Evolutionary conservation across 2,797 vertebrate genomes (phyloP), one percentile per base, ranked within the genome.

Genomic region (Syndactyla subalaris): DNA sequence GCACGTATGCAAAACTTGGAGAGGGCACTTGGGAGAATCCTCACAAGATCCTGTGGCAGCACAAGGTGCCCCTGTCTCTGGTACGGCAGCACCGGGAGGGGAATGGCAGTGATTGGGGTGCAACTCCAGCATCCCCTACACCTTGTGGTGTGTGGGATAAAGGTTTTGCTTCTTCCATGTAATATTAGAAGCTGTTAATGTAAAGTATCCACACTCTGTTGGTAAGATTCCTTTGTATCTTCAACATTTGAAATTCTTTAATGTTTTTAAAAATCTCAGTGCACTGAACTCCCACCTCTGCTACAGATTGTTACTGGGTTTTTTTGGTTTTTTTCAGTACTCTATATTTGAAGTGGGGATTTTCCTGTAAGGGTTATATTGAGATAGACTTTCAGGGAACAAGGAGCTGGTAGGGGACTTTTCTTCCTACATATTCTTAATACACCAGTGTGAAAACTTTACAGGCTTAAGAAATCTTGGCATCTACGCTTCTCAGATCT

Each of bases 41-140:
- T 65, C 41, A n/a, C 22, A 45, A 45, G 41, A 24, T n/a, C 5
- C 3, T 9, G 30, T 45, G 30, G 62, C 32, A 63, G 61, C 29
- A 43, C 19, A 24, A 32, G 30, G 14, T 38, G 23, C 12, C 51
- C 12, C 13, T 14, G 8, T 9, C 11, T 16, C 15, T 36, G 3
- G 30, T 19, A 5, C 0, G 3, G 43, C 41, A 30, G 48, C 13
- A 1, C 3, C 2, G 3, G 58, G 22, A 21, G 29, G 18, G 39
- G 43, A 34, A 1, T 6, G 0, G 9, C 8, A 4, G 23, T 12
- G 12, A 2, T 15, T 13, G 36, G 0, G 0, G 3, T 22, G 45
- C 11, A 15, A 1, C 8, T 8, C 3, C 26, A 21, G 23, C 3
- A 0, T 13, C 12, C 4, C 1, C 26, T 6, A 2, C 2, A 5